Base-by-base conservation (phyloP, 2,113 vertebrate genomes). In the Oceanodroma tethys region DNA sequence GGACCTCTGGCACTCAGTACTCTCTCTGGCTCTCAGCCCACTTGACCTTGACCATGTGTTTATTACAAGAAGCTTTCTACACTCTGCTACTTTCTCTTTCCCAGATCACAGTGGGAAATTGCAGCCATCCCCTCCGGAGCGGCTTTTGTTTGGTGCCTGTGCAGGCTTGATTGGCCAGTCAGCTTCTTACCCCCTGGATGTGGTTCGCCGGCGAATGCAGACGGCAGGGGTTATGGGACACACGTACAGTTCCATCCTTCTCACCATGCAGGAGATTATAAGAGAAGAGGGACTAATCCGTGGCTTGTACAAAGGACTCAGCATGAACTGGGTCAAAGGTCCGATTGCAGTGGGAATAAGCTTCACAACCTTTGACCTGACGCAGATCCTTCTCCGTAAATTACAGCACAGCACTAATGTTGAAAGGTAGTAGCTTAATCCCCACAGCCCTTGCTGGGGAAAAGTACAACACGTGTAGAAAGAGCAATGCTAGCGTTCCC, bases 321-420 rank as follows among this genome's bases (percentile, higher is more conserved):
- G 99, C 97, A 99, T 99, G 99, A 99, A 99, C 98, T 99, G 99
- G 99, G 99, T 99, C 75, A 99, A 99, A 82, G 99, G 99, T 16
- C 99, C 99, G 32, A 98, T 99, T 16, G 99, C 99, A 0, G 99
- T 99, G 88, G 99, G 99, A 22, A 99, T 99, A 97, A 99, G 99
- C 98, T 99, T 99, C 98, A 99, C 99, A 82, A 99, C 99, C 93
- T 99, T 99, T 68, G 99, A 99, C 98, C 98, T 99, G 68, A 99
- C 98, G 52, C 99, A 99, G 98, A 99, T 99, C 88, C 98, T 99
- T 45, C 98, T 99, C 81, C 98, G 97, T 62, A 99, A 98, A 71
- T 96, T 99, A 92, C 98, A 98, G 97, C 96, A 97, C 96, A 93
- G 98, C 80, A 88, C 97, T 48, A 96, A 96, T 2, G 75, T 87